Base-by-base conservation (phyloP, 2,888 invertebrate species). In the Corbicula japonica region DNA sequence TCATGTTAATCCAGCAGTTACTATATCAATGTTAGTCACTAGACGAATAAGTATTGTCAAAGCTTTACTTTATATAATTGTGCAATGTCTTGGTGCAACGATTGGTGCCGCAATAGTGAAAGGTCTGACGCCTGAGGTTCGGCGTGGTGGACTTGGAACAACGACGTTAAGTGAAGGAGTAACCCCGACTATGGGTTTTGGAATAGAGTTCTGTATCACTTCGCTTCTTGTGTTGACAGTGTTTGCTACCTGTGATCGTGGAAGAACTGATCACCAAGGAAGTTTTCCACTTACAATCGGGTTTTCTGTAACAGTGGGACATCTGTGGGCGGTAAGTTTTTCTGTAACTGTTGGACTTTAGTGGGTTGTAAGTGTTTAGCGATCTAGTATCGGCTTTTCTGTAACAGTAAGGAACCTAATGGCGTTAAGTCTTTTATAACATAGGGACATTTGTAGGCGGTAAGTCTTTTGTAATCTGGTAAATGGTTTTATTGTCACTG, bases 51-150 rank as follows among this genome's bases (percentile, higher is more conserved):
- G 96, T 87, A 94, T 97, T 0, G 69, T 96, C 44, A 95, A 97
- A 83, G 97, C 96, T 0, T 63, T 97, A 1, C 94, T 97, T 38
- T 98, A 98, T 94, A 95, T 98, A 77, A 96, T 97, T 2, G 97
- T 98, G 66, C 98, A 98, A 94, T 97, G 97, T 92, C 97, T 98
- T 52, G 98, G 98, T 30, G 97, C 96, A 28, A 97, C 98, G 87
- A 98, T 98, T 0, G 98, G 98, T 50, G 97, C 98, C 4, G 98
- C 98, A 0, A 95, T 98, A 81, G 96, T 98, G 97, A 85, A 85
- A 60, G 87, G 85, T 0, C 76, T 89, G 18, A 86, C 85, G 4
- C 86, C 87, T 0, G 56, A 26, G 2, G 41, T n/a, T 6, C 96
- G 96, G 6, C 97, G 97, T 66, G 98, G 98, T 94, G 97, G 97